Evolutionary conservation across 1,140 invertebrate genomes (phyloP).

Genomic region (Eubasilissa regina): DNA sequence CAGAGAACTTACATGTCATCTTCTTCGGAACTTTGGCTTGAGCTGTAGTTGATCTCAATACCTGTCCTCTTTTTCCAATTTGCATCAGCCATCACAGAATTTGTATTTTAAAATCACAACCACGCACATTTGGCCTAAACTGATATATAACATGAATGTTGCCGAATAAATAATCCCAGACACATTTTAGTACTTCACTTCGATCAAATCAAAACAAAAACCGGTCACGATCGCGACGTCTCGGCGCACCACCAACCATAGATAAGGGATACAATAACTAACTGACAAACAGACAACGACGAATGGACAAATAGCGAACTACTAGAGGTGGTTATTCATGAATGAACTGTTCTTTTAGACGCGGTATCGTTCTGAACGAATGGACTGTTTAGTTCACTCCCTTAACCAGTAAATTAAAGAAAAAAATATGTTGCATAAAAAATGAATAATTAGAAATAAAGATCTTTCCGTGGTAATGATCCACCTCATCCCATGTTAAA

Average conservation of each 20-base stretch:
- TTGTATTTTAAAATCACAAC: neutral
- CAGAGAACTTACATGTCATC: conserved; percentile 48
- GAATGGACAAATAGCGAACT: no score
- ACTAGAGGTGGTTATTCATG: neutral
- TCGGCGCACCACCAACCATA: neutral
- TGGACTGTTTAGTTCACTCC: no score
- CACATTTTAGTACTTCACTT: neutral
- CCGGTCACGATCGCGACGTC: neutral
- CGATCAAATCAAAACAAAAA: conserved; percentile 10
- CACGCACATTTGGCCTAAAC: neutral
- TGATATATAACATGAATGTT: neutral
- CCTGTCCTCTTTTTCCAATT: conserved; percentile 49
- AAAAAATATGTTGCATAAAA: no score
- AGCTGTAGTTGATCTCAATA: conserved; percentile 44
- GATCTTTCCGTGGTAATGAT: no score
- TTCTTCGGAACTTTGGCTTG: conserved; percentile 53
- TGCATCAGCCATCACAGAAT: conserved; percentile 45
- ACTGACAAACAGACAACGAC: neutral
- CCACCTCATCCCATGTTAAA: no score
- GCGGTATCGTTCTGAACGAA: no score
- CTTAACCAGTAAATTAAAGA: no score
- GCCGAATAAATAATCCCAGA: neutral
- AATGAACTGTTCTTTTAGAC: no score
- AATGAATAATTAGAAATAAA: no score
- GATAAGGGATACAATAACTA: neutral